Evolutionary conservation across 2,888 invertebrate species (phyloP), one percentile per base, ranked within the genome.

Genomic region (Oconnorella tubifera): DNA sequence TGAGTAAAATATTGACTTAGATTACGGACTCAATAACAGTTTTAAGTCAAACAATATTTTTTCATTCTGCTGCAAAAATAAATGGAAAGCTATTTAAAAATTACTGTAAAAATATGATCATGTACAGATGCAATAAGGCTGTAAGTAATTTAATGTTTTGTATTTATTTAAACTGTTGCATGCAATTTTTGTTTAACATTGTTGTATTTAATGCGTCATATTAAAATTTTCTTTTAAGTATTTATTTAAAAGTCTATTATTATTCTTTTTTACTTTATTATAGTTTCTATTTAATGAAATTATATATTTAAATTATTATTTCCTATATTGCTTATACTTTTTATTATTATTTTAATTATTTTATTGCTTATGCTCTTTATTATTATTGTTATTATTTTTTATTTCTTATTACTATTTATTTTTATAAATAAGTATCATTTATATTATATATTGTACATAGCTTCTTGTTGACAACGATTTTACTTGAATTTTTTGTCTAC

Each of bases 321-420:
- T 56, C 23, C 19, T 56, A 28, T 56, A 28, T 10, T 56, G 23
- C 10, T 53, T 27, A 10, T 10, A 28, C 19, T 56, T 56, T 19
- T 56, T 29, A 56, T 56, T 56, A 56, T 56, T 23, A 23, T 56
- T 27, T 19, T 29, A 27, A 29, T 56, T 56, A 23, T 56, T 27
- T 19, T 56, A 28, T 27, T 27, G 25, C 25, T 56, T 56, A 29
- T 56, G 19, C 23, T 27, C 29, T 27, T 56, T 27, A 56, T 56
- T 56, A 27, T 27, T 56, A 56, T 29, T 56, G 29, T 56, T 23
- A 56, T 56, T 56, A 56, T 29, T 59, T 50, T 59, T 10, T 19
- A 27, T 56, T 56, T 56, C n/a, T 53, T 53, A 53, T 53, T 53
- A 53, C 32, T 57, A 57, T 29, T 57, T 23, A 28, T 29, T n/a